These are phyloP conservation scores for Helicoverpa zea DNA, from an alignment of 1,140 invertebrate species.

Conservation along the genomic window DNA sequence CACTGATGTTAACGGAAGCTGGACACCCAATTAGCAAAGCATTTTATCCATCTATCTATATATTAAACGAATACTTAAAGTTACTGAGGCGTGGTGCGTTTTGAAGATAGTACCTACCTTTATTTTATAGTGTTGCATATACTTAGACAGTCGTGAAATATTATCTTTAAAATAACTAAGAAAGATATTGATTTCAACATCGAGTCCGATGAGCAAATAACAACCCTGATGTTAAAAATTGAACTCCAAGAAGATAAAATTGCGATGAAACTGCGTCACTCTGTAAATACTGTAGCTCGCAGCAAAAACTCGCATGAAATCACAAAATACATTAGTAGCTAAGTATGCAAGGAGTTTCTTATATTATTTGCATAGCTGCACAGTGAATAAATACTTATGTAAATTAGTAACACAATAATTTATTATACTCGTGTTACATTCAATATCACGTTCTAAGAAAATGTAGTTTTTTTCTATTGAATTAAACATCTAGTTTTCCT, in stretches of 20 bases:
- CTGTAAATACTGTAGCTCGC: no score
- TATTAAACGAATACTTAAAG: slow-evolving; percentile 34
- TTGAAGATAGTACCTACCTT: slow-evolving; percentile 21
- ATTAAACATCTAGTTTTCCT: neutral
- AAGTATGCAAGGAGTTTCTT: slow-evolving; percentile 25
- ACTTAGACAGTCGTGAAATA: neutral
- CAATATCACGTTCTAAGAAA: slow-evolving; percentile 24
- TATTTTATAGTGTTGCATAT: slow-evolving; percentile 20
- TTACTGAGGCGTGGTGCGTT: slow-evolving; percentile 37
- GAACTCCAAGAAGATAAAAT: neutral
- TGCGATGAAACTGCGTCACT: neutral
- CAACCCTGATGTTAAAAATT: neutral
- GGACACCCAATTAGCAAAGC: slow-evolving; percentile 41
- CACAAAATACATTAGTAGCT: slow-evolving; percentile 22
- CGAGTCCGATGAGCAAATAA: no score
- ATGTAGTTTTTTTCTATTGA: slow-evolving; percentile 23
- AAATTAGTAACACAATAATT: slow-evolving; percentile 44
- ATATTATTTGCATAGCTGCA: slow-evolving; percentile 51
- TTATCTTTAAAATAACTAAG: no score
- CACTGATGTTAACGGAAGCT: slow-evolving; percentile 25
- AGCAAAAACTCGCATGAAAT: slow-evolving; percentile 29
- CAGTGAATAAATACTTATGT: slow-evolving; percentile 46
- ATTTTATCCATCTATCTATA: slow-evolving; percentile 29
- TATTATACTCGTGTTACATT: slow-evolving; percentile 46
- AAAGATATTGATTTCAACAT: no score